Base-by-base conservation (phyloP, 2,888 invertebrate genomes). In the Holacanthella duospinosa region DNA sequence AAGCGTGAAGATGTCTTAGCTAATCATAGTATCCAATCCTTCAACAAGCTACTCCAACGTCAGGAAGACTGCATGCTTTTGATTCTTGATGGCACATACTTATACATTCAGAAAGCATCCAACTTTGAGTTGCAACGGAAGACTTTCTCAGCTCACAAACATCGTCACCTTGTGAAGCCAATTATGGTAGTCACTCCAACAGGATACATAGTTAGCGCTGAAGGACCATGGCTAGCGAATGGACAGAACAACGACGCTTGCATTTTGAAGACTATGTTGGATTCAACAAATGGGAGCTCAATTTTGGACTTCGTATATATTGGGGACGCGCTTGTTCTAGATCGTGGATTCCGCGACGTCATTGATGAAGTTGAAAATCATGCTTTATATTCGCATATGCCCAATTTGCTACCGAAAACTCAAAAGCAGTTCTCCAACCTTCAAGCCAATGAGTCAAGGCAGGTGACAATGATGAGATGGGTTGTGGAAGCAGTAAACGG, bases 401-500 rank as follows among this genome's bases (percentile, higher is more conserved):
- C 63, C 2, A 21, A 53, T 2, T 36, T 63, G 4, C 27, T 63
- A 12, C 25, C 27, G 6, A 53, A 36, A 48, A 27, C 24, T 16
- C 25, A 59, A 55, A 43, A 59, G 25, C 62, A 62, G 27, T 62
- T 65, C 28, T 60, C 62, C 16, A 62, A 59, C 2, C 48, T 58
- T 28, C 63, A 66, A 25, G 66, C 63, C 2, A 59, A 66, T 56
- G 2, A 29, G 29, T 44, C 58, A 1, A 48, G 63, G 25, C 4
- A 24, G 4, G 61, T 64, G 2, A 64, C 64, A 1, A 62, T 36
- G 29, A 19, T 59, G 12, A 29, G 60, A 21, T 62, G 60, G 63
- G 58, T 64, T 6, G 63, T 66, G 2, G 66, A 66, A 55, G 19
- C 59, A 1, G 58, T 43, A 19, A 65, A 67, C 29, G 64, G 64